Conservation (phyloP, 2,113 vertebrate species). For the Oncorhynchus keta region DNA sequence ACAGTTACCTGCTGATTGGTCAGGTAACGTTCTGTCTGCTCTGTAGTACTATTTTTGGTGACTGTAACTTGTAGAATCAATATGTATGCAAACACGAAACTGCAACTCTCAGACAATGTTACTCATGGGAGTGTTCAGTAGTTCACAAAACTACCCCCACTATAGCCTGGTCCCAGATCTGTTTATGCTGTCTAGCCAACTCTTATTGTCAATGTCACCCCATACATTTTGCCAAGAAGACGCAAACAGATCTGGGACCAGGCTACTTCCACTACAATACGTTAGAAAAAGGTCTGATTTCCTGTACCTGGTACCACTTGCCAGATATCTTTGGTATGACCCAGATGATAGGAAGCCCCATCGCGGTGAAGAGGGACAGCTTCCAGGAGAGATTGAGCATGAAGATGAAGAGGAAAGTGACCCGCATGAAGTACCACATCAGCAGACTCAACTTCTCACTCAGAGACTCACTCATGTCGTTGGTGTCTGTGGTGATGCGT, state of each 20-base stretch:
- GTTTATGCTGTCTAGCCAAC: too few species aligned
- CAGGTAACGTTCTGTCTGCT: not conserved
- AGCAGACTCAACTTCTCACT: slow-evolving; percentile 73
- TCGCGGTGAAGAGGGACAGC: slow-evolving; percentile 71
- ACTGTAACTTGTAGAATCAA: not conserved
- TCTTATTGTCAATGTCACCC: too few species aligned
- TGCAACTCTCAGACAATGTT: too few species aligned
- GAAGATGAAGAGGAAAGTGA: slow-evolving; percentile 69
- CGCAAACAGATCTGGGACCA: not conserved
- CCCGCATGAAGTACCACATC: slow-evolving; percentile 76
- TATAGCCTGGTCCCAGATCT: too few species aligned
- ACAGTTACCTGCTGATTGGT: not conserved
- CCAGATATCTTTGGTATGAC: slow-evolving; percentile 71
- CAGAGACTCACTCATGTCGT: slow-evolving; percentile 74
- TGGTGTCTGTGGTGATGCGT: slow-evolving; percentile 77
- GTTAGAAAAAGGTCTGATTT: not conserved
- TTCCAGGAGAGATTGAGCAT: slow-evolving; percentile 75
- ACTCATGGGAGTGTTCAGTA: too few species aligned
- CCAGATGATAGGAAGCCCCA: slow-evolving; percentile 76
- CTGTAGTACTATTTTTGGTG: not conserved
- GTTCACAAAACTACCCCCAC: not conserved
- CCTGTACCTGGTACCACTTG: slow-evolving; percentile 70
- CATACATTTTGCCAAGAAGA: not conserved
- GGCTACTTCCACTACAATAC: too few species aligned
- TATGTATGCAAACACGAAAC: too few species aligned